Base-by-base conservation (phyloP, 2,888 invertebrate species). In the Osmoderma eremita region DNA sequence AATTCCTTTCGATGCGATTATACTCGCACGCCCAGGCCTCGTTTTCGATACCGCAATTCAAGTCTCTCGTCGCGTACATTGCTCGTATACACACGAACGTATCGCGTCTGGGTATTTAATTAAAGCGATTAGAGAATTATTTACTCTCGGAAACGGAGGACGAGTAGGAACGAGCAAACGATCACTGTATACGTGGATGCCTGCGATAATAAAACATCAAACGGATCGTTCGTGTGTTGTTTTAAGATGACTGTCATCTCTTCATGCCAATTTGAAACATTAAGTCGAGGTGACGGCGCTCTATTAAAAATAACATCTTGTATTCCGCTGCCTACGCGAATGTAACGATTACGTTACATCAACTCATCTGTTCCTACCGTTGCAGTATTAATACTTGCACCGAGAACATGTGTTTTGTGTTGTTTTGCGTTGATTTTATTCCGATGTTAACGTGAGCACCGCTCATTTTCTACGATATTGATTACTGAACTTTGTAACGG, bases 231-330 rank as follows among this genome's bases (percentile, higher is more conserved):
- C 71, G 73, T 73, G 70, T 70, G 71, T 74, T 72, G 69, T 74
- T 73, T 73, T 74, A 74, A 74, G 69, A 68, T 68, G 38, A 67
- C 72, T 74, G 74, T 74, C 74, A 73, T 70, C 71, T 68, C 69
- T 70, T 73, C 74, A 70, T 70, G 73, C 74, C 72, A 73, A 74
- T 74, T 74, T 74, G 69, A 73, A 71, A 73, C 71, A 70, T 73
- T 74, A 74, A 74, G 73, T 74, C 71, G 70, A 72, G 69, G 67
- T 71, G 72, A 68, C 71, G 72, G 70, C 69, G 68, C 72, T 67
- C 68, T 71, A 71, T 68, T 70, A 71, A 74, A 74, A 74, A 74
- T 72, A 72, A 69, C 70, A 65, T 50, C 65, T 36, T 39, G 67
- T 63, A 53, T 12, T 45, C 53, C 18, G 13, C 63, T 22, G 63